A percentile compares a stretch with the other conserved stretches of the same genome.
Evolutionary conservation across 2,113 vertebrate genomes (phyloP).

Genomic region (Cervus canadensis): DNA sequence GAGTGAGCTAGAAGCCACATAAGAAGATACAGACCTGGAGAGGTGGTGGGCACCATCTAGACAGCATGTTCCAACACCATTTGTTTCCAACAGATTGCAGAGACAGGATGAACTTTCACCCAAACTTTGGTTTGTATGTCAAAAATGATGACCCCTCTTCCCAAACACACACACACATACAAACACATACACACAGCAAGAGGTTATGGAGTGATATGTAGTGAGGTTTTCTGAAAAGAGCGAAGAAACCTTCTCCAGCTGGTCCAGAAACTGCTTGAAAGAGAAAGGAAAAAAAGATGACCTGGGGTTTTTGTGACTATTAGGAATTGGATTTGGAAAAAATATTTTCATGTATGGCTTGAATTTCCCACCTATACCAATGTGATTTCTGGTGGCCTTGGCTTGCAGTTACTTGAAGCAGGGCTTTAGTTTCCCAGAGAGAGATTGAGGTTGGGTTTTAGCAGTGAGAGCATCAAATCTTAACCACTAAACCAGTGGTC

Average conservation of each 20-base stretch:
- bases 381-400: rapidly evolving
- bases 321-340: background rate
- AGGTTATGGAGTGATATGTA: background rate
- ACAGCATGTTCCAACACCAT: background rate
- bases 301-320: background rate
- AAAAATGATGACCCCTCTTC: background rate
- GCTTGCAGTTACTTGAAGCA: background rate
- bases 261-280: background rate
- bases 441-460: background rate
- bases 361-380: background rate
- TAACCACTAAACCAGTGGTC: background rate
- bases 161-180: background rate
- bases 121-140: background rate
- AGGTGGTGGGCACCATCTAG: background rate
- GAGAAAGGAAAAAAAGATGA: background rate
- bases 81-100: background rate
- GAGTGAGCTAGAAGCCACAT: background rate
- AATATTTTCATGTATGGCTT: background rate
- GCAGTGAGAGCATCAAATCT: background rate
- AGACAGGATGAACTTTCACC: background rate
- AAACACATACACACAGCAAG: background rate
- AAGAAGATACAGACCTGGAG: background rate
- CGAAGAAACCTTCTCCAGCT: background rate
- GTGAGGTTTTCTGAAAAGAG: background rate
- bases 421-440: background rate